Percentiles rank a stretch among this genome's conserved stretches.
Evolutionary conservation across 2,888 invertebrate species (phyloP).

Genomic region (Microctonus aethiopoides): DNA sequence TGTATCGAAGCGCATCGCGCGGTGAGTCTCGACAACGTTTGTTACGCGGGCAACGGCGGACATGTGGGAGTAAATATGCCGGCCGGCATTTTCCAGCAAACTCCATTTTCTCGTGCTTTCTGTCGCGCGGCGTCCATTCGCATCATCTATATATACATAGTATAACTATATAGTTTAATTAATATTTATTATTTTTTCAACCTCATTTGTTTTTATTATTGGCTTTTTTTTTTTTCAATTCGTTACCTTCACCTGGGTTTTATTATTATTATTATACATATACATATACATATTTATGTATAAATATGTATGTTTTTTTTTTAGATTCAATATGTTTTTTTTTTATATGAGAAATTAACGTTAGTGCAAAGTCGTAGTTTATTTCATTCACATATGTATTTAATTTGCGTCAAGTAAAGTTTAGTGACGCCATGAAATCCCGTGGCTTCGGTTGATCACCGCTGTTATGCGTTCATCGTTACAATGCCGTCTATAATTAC

Average conservation of each 20-base stretch:
- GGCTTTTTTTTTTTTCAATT: not conserved
- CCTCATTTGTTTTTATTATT: not conserved
- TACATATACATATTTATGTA: too few species aligned
- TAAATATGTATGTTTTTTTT: not conserved
- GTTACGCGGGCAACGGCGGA: conserved; percentile 39
- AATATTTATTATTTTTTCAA: not conserved
- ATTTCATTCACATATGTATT: too few species aligned
- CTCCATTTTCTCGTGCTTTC: conserved; percentile 66
- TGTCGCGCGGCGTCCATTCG: conserved; percentile 28
- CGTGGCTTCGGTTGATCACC: conserved; percentile 54
- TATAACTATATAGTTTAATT: not conserved
- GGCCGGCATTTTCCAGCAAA: conserved; percentile 66
- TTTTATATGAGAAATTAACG: too few species aligned
- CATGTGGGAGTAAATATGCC: conserved; percentile 64
- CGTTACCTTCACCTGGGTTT: not conserved
- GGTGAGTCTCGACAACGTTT: conserved; percentile 45
- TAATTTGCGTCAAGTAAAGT: not conserved
- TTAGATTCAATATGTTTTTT: too few species aligned
- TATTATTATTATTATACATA: too few species aligned
- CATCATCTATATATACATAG: too few species aligned
- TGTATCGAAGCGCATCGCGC: conserved; percentile 33
- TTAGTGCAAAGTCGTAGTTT: too few species aligned
- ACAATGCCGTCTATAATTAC: conserved; percentile 58
- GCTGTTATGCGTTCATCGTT: conserved; percentile 45
- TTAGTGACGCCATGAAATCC: conserved; percentile 58